Evolutionary conservation across 2,888 invertebrate species (phyloP), one percentile per base, ranked within the genome.

Genomic region (Thymelicus acteon): DNA sequence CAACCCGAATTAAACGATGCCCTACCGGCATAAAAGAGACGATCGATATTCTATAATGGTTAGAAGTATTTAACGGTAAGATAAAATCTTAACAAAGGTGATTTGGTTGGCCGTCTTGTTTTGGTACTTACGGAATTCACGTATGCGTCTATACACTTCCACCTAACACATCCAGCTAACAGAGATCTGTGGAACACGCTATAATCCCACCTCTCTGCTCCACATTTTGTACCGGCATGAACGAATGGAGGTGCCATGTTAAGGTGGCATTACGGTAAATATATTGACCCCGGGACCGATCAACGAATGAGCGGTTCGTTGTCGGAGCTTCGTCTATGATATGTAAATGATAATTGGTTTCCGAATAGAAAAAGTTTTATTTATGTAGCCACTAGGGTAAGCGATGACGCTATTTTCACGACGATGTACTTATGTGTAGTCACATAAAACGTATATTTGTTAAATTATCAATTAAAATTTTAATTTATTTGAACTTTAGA

Each of bases 81-180:
- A 93, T 93, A 92, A 91, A 92, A 93, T 93, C 93, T 93, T 87
- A 90, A 92, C 92, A 93, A 93, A 93, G 87, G 91, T 90, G 90
- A 92, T 92, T 93, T 91, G 91, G 92, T 91, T 87, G 89, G 90
- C 90, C 90, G 90, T 91, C 92, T 91, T 90, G 90, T 92, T 92
- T 92, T 86, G 89, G 90, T 91, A 90, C 89, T 63, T 86, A 87
- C 89, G 86, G 84, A 85, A 83, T 85, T 86, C 90, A 74, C 72
- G 87, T 90, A 90, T 89, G 90, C 86, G 84, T 85, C 86, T 90
- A 90, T 91, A 88, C 85, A 89, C 84, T 85, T 85, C 54, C 54
- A 89, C 89, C 88, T 86, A 85, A 71, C 73, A 79, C 75, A 74
- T 76, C 92, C 89, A 88, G 75, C 73, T 12, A 72, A 78, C 74